These are phyloP conservation scores for Coregonus ussuriensis DNA, from an alignment of 2,797 vertebrate species.

Conservation along the genomic window DNA sequence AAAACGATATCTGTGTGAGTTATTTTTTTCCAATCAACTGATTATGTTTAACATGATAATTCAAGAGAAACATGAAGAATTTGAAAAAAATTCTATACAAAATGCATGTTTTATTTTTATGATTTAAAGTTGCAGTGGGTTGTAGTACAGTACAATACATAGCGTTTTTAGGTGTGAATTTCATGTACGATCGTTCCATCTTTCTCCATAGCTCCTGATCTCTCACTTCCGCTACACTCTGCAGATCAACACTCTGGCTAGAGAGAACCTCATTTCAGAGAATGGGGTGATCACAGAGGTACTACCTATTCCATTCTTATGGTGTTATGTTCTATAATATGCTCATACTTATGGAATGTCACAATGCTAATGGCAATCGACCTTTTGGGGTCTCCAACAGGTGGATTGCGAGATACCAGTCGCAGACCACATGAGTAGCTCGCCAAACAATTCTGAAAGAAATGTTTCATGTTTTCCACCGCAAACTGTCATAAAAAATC, in stretches of 20 bases:
- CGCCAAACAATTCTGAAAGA: no score
- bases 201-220: constrained; percentile 53
- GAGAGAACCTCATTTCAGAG: constrained; percentile 44
- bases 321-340: no score
- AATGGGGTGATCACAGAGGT: constrained; percentile 49
- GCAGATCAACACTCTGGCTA: constrained; percentile 64
- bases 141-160: background rate
- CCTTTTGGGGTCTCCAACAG: no score
- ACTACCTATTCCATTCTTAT: background rate
- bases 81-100: no score
- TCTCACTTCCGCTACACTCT: constrained; percentile 68
- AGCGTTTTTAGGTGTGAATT: background rate
- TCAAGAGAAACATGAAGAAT: background rate
- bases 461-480: no score
- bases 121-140: background rate
- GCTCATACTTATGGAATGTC: background rate
- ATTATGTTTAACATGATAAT: background rate
- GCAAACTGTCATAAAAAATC: no score
- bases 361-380: background rate
- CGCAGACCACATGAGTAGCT: no score
- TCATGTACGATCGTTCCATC: constrained; percentile 7
- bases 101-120: background rate
- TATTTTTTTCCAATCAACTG: background rate
- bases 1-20: no score
- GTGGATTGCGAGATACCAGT: no score